Evolutionary conservation across 2,888 invertebrate species (phyloP).

Genomic region (Pseudanteris insignis): DNA sequence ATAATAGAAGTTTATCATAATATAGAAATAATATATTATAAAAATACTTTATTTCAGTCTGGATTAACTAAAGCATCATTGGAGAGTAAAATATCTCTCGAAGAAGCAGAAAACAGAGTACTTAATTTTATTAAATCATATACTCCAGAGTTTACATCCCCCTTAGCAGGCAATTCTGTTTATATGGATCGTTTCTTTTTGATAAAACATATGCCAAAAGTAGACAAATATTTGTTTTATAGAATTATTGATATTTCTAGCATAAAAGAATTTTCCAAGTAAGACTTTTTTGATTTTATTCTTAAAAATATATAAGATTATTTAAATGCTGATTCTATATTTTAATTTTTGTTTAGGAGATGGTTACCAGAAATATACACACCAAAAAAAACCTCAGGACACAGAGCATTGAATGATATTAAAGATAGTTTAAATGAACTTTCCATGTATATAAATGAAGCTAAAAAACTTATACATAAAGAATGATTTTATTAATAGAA

Average conservation of each 20-base stretch:
- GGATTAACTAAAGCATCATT: conserved; percentile 81
- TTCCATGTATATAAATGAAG: too few relatives aligned
- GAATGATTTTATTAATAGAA: too few relatives aligned
- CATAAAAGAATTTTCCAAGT: conserved; percentile 80
- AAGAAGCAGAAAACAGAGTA: conserved; percentile 77
- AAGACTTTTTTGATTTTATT: too few relatives aligned
- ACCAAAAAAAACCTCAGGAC: too few relatives aligned
- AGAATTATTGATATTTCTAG: conserved; percentile 92
- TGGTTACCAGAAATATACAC: too few relatives aligned
- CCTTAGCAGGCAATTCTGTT: conserved; percentile 88
- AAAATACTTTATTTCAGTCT: conserved; percentile 70
- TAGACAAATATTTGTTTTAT: conserved; percentile 86
- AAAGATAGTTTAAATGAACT: too few relatives aligned
- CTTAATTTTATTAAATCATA: conserved; percentile 75
- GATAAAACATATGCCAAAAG: conserved; percentile 80
- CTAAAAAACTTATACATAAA: too few relatives aligned
- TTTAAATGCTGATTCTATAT: too few relatives aligned
- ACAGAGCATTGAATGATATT: too few relatives aligned
- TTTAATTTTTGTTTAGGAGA: too few relatives aligned
- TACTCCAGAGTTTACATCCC: conserved; percentile 68
- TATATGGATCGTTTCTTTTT: conserved; percentile 88
- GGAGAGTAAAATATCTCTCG: conserved; percentile 73
- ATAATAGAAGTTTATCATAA: background rate
- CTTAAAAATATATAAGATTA: too few relatives aligned
- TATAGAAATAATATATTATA: background rate